Percentiles rank a stretch among this genome's conserved stretches.
Evolutionary conservation across 2,113 vertebrate species (phyloP).

Genomic region (Onychostoma macrolepis): DNA sequence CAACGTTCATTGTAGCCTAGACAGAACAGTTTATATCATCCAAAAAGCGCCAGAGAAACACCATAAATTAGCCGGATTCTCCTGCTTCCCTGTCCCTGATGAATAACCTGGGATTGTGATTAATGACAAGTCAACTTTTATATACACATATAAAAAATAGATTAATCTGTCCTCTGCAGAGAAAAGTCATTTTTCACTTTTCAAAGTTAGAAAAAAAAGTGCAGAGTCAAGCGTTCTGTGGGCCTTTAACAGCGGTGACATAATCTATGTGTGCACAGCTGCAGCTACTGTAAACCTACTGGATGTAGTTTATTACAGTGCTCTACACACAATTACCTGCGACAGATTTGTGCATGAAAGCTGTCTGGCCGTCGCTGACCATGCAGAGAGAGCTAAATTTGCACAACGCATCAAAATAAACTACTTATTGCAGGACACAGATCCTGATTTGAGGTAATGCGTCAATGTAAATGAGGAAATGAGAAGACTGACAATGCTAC

Average conservation of each 20-base stretch:
- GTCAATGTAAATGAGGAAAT: background rate
- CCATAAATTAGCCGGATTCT: background rate
- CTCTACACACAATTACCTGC: constrained; percentile 13
- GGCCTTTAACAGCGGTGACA: constrained; percentile 24
- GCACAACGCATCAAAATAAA: background rate
- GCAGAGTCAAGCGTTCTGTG: constrained; percentile 9
- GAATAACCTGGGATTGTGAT: constrained; percentile 20
- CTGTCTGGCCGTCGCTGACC: background rate
- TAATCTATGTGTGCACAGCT: constrained; percentile 39
- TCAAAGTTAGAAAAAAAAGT: constrained; percentile 8
- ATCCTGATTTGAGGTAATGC: background rate
- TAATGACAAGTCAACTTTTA: constrained; percentile 36
- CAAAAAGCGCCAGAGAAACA: background rate
- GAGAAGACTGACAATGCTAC: background rate
- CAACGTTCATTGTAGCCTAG: background rate
- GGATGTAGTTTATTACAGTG: constrained; percentile 21
- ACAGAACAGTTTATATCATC: constrained; percentile 9
- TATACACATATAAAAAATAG: constrained; percentile 37
- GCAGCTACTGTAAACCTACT: constrained; percentile 37
- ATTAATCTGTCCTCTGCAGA: constrained; percentile 31
- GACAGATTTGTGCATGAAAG: constrained; percentile 27
- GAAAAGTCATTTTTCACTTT: constrained; percentile 39
- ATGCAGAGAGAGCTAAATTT: constrained; percentile 1
- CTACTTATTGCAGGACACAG: background rate
- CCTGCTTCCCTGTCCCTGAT: background rate